A percentile compares a stretch with the other conserved stretches of the same genome.
These are phyloP conservation scores for Meandrina meandrites DNA, from an alignment of 92 coral and sea anemone genomes.

Conservation along the genomic window DNA sequence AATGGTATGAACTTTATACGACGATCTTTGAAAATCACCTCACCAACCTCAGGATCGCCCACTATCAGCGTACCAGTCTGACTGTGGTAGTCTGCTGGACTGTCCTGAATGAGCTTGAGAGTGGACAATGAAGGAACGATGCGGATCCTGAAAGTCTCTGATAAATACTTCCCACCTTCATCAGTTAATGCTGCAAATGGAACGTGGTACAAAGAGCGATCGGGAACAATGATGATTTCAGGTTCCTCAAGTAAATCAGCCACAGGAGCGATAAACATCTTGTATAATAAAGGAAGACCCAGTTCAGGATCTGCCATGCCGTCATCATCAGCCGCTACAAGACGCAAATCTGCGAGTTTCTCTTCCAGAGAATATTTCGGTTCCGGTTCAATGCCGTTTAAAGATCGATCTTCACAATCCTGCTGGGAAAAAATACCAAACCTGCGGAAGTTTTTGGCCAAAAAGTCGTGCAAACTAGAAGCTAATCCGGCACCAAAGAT, in stretches of 20 bases:
- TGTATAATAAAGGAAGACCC: background rate
- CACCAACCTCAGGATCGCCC: conserved; percentile 23
- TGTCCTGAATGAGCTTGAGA: background rate
- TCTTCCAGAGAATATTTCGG: background rate
- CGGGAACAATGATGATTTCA: background rate
- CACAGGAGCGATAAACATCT: background rate
- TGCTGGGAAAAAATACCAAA: background rate
- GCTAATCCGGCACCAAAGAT: background rate
- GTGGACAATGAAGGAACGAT: background rate
- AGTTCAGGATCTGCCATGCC: background rate
- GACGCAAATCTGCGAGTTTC: background rate
- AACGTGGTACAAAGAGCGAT: background rate
- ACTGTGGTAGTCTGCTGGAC: conserved; percentile 15
- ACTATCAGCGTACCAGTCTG: conserved; percentile 30
- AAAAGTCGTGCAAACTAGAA: background rate
- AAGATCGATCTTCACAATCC: background rate
- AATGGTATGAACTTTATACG: too few relatives aligned
- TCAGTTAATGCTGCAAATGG: background rate
- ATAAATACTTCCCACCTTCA: background rate
- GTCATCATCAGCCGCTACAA: too few relatives aligned
- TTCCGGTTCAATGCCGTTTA: background rate
- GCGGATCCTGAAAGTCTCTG: background rate
- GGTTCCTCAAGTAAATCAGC: background rate
- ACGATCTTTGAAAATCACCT: background rate
- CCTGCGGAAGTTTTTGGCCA: background rate